Base-by-base conservation (phyloP, 2,888 invertebrate genomes). In the Eurytoma adleriae region DNA sequence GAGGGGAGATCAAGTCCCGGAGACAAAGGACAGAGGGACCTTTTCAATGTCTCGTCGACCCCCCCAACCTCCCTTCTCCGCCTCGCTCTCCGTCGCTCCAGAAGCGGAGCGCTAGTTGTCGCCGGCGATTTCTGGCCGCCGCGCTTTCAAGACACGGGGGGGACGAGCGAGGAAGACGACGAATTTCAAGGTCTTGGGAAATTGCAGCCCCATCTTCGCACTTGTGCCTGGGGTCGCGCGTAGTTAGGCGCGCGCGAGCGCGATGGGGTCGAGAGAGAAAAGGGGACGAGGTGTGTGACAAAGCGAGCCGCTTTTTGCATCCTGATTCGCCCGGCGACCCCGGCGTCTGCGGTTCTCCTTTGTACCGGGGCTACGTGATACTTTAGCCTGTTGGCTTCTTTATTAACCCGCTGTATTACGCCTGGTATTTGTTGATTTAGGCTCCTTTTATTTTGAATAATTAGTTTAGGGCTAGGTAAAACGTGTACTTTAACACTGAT, bases 181-280 rank as follows among this genome's bases (percentile, higher is more conserved):
- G 71, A 70, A 80, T 76, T 71, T 80, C 79, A 71, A 75, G 71
- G 79, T 80, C 75, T 80, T 75, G 75, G 75, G 75, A 71, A 75
- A 40, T 67, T 62, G 62, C 48, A 57, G 78, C 62, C 59, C 24
- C 78, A 20, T 81, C 74, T 77, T 77, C 69, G 74, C 81, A 74
- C 80, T 77, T 77, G 50, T n/a, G 48, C n/a, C 64, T 18, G 64
- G 10, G 30, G 56, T 40, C 40, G 52, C 61, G 48, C 24, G 30
- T 67, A 14, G 67, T 30, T 40, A 27, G 16, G 27, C 40, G 16
- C 4, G n/a, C 40, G 40, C 30, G 24, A n/a, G 64, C 7, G 7
- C 40, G 4, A 40, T 40, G 30, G 16, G 62, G 54, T 54, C n/a
- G 54, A 16, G 3, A 4, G 40, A 40, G 40, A 40, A 40, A 40